Base-by-base conservation (phyloP, 2,797 vertebrate genomes). In the Melanotaenia boesemani region DNA sequence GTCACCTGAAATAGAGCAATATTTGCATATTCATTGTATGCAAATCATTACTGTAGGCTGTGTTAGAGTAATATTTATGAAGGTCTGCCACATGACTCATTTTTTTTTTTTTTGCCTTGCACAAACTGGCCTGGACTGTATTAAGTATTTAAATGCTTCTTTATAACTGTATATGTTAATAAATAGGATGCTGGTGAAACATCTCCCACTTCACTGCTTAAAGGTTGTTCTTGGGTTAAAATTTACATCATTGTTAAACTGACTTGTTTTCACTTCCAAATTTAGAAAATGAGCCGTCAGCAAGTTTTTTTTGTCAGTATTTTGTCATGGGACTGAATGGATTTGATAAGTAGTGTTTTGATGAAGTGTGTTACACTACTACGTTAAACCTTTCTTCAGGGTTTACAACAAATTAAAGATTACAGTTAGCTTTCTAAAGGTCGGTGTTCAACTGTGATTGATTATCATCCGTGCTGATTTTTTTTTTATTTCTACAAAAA, bases 261-360 rank as follows among this genome's bases (percentile, higher is more conserved):
- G 6, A 34, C 28, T 32, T 34, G 26, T 44, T 50, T 18, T 67
- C 22, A 67, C 20, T 0, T 13, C 4, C 20, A 73, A 9, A 24
- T 76, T 67, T 15, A 12, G 34, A 69, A 61, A 55, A 67, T 64
- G 60, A 59, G 18, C 66, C 26, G 58, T 39, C n/a, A 63, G 16
- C 9, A 4, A 67, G 22, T 62, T 12, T 8, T 58, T 56, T 12
- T 36, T 61, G 46, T 52, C 62, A 28, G 46, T 20, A 59, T 54
- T 76, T 7, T 50, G 30, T 44, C 20, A 64, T n/a, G 9, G 9
- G 13, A 39, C 26, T 61, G n/a, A 62, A 67, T 41, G 50, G 28
- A 80, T 81, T 62, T 56, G 44, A 72, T 56, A 15, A 70, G 46
- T 71, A 22, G 26, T 50, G 48, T 71, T 73, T 70, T 74, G 30